These are phyloP conservation scores for Hemistola chrysoprasaria DNA, from an alignment of 2,888 invertebrate species.

Conservation along the genomic window DNA sequence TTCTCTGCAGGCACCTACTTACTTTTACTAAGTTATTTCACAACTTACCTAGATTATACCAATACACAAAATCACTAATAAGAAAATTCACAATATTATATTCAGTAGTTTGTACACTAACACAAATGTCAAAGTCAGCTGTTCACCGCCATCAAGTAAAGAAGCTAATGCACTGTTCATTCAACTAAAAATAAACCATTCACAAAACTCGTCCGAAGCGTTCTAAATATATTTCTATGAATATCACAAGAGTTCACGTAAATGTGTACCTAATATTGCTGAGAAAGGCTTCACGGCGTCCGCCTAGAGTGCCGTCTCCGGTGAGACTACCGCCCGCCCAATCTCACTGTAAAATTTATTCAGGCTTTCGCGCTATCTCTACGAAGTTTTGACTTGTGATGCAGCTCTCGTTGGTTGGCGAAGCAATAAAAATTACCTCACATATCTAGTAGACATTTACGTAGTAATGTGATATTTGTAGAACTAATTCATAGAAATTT, in stretches of 20 bases:
- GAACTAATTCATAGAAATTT: too few relatives aligned
- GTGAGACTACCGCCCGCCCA: conserved; percentile 65
- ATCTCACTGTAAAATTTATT: conserved; percentile 40
- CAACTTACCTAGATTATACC: conserved; percentile 17
- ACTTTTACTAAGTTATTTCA: not conserved
- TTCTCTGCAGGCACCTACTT: not conserved
- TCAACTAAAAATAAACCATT: conserved; percentile 33
- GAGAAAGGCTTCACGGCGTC: conserved; percentile 48
- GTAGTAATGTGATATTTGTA: too few relatives aligned
- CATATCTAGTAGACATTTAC: too few relatives aligned
- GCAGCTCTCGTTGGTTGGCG: conserved; percentile 15
- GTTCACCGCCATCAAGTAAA: conserved; percentile 27
- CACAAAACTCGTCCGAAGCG: conserved; percentile 15
- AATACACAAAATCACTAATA: conserved; percentile 20
- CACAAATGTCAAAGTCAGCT: conserved; percentile 43
- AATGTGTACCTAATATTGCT: conserved; percentile 10
- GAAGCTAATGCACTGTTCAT: conserved; percentile 30
- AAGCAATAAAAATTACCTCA: too few relatives aligned
- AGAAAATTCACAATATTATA: conserved; percentile 35
- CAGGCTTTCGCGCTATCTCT: conserved; percentile 29
- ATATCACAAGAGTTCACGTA: conserved; percentile 35
- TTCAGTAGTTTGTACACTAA: conserved; percentile 15
- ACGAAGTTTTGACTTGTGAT: conserved; percentile 24
- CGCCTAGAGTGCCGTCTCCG: conserved; percentile 50
- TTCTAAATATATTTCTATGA: conserved; percentile 9